These are phyloP conservation scores for Rutpela maculata DNA, from an alignment of 2,888 invertebrate genomes.

Conservation along the genomic window DNA sequence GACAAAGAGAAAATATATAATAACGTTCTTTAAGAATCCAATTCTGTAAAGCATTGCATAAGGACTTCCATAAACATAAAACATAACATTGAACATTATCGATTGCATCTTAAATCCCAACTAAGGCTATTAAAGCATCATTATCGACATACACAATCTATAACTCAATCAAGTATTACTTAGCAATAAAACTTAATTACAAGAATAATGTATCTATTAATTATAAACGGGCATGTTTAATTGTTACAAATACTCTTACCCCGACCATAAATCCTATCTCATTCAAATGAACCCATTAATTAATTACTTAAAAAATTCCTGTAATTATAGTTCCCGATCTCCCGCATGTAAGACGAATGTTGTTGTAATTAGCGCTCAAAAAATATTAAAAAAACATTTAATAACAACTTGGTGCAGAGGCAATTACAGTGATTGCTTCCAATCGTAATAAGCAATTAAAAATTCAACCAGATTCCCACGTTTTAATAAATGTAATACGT, in stretches of 20 bases:
- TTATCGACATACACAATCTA: background rate
- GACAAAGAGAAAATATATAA: too few relatives aligned
- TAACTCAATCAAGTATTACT: slow-evolving; percentile 13
- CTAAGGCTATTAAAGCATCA: background rate
- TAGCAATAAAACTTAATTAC: slow-evolving; percentile 23
- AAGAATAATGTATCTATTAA: slow-evolving; percentile 34
- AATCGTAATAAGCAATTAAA: slow-evolving; percentile 51
- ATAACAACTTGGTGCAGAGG: slow-evolving; percentile 48
- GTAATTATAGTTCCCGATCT: slow-evolving; percentile 47
- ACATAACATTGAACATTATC: background rate
- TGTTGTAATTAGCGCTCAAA: slow-evolving; percentile 49
- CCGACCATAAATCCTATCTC: slow-evolving; percentile 45
- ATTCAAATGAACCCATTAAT: slow-evolving; percentile 52
- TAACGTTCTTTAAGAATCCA: too few relatives aligned
- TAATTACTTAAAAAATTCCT: slow-evolving; percentile 51
- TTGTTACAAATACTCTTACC: slow-evolving; percentile 40
- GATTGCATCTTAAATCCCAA: background rate
- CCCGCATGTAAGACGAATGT: slow-evolving; percentile 42
- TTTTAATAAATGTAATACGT: slow-evolving; percentile 38
- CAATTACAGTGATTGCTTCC: slow-evolving; percentile 47
- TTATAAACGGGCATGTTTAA: slow-evolving; percentile 41
- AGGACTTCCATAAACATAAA: background rate
- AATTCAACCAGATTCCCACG: slow-evolving; percentile 50
- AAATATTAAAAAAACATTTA: slow-evolving; percentile 52
- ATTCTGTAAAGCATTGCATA: too few relatives aligned